Evolutionary conservation across 2,113 vertebrate species (phyloP), one percentile per base, ranked within the genome.

Genomic region (Triplophysa siluroides): DNA sequence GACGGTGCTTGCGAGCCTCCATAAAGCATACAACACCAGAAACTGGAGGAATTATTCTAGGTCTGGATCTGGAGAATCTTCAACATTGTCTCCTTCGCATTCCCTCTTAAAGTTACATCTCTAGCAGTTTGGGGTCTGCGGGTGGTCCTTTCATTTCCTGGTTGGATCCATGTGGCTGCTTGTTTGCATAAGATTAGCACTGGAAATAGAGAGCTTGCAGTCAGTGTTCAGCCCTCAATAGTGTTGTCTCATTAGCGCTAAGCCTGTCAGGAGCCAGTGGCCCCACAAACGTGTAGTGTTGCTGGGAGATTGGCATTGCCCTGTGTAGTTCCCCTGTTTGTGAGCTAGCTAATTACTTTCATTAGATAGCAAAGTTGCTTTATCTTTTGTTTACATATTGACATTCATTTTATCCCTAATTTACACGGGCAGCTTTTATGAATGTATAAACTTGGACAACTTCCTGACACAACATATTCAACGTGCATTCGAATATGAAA

Each of bases 61-160:
- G 19, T 68, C 16, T 43, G 58, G 10, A 75, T 64, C 54, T n/a
- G 19, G 8, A 14, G 45, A 63, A 78, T 81, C 76, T 68, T 67
- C 75, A 78, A 82, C 75, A 78, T 33, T 19, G 41, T 79, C 78
- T 61, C 23, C 16, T 52, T 33, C 8, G 61, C 79, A 43, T 75
- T 60, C 43, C 67, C 23, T 85, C 87, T 63, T 2, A 24, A 81
- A 71, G 58, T 70, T 41, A 65, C 78, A 50, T 10, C 18, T 50
- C n/a, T 21, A n/a, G 58, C 64, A 24, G 69, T 70, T 38, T 38
- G 75, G 80, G 45, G 84, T 80, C 79, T 26, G 78, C 88, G 87
- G 89, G 90, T 90, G 89, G 90, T 89, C 87, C 86, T 78, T 84
- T 91, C 74, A 92, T 90, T 88, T 90, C 89, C 89, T 86, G 78